Evolutionary conservation across 2,797 vertebrate genomes (phyloP).

Genomic region (Ceyx erithaca): DNA sequence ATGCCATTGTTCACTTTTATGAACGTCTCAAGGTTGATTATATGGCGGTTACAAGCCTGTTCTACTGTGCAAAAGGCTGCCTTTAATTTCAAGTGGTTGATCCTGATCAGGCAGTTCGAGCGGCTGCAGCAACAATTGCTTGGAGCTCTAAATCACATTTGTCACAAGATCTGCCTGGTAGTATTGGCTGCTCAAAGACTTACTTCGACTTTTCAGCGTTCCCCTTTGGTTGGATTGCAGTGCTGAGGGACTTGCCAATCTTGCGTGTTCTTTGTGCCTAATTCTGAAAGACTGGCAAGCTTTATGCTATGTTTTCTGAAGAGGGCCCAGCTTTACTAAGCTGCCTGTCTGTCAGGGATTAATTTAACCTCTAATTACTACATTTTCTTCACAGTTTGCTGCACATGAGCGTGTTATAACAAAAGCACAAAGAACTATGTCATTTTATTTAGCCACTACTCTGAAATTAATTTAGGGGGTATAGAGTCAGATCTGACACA

Average conservation of each 20-base stretch:
- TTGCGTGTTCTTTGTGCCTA: constrained; percentile 62
- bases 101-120: constrained; percentile 50
- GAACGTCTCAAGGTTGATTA: constrained; percentile 13
- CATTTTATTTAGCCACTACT: constrained; percentile 75
- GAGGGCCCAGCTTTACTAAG: constrained; percentile 73
- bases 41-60: neutral
- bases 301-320: constrained; percentile 67
- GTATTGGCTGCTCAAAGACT: constrained; percentile 35
- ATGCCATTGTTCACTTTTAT: constrained; percentile 19
- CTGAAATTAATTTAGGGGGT: constrained; percentile 76
- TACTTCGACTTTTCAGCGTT: neutral
- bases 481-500: constrained; percentile 74
- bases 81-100: constrained; percentile 31
- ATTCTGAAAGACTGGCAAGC: constrained; percentile 70
- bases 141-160: constrained; percentile 16
- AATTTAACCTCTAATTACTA: constrained; percentile 84
- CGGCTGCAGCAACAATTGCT: neutral
- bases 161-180: constrained; percentile 31
- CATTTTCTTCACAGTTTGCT: constrained; percentile 80
- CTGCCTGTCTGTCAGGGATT: constrained; percentile 81
- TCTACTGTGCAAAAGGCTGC: constrained; percentile 14
- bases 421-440: constrained; percentile 78
- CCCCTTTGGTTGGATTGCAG: constrained; percentile 37
- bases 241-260: constrained; percentile 34
- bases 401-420: constrained; percentile 76